A percentile compares a stretch with the other conserved stretches of the same genome.
Conservation (phyloP, 2,888 invertebrate species). For the Drosophila melanocephala region DNA sequence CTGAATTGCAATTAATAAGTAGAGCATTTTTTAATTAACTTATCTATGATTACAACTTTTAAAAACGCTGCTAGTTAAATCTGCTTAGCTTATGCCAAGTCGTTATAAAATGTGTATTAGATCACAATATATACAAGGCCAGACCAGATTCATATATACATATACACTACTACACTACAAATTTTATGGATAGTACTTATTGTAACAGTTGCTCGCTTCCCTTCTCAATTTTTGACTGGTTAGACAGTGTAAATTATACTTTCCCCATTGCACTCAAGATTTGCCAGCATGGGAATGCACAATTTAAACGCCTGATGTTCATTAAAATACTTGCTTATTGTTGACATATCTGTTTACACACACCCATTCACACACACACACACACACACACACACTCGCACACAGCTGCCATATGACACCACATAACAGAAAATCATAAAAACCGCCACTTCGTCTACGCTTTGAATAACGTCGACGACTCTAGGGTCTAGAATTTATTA, state of each 20-base stretch:
- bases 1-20: neutral
- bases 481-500: conserved; percentile 1
- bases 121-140: neutral
- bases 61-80: neutral
- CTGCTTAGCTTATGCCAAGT: neutral
- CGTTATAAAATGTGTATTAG: neutral
- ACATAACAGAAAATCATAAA: conserved; percentile 22
- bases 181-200: conserved; percentile 1
- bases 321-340: conserved; percentile 36
- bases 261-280: neutral
- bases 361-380: neutral
- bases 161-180: neutral
- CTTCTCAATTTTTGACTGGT: conserved; percentile 3
- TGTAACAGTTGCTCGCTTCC: neutral
- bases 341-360: conserved; percentile 21
- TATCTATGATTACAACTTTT: neutral
- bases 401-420: conserved; percentile 35
- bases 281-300: neutral
- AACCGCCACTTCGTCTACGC: conserved; percentile 26
- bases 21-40: neutral
- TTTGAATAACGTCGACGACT: neutral
- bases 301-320: conserved; percentile 17
- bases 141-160: neutral
- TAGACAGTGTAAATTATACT: conserved; percentile 9
- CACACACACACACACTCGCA: neutral